Percentiles rank a stretch among this genome's conserved stretches.
Evolutionary conservation across 1,140 invertebrate species (phyloP).

Genomic region (Aphis craccivora): DNA sequence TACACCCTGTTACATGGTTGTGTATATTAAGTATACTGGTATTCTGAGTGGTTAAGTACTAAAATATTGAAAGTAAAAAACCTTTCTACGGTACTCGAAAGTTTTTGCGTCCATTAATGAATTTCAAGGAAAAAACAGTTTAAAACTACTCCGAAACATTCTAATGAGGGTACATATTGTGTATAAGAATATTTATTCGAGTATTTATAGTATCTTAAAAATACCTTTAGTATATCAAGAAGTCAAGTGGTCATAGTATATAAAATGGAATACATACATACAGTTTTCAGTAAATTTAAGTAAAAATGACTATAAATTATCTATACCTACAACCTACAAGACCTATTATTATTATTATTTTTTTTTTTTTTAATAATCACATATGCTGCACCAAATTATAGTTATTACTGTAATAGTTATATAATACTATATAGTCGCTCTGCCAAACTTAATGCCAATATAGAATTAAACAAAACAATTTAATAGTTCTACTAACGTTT

Average conservation of each 20-base stretch:
- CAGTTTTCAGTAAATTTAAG: not conserved
- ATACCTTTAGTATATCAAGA: not conserved
- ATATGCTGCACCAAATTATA: too few relatives aligned
- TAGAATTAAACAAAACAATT: not conserved
- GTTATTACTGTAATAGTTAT: too few relatives aligned
- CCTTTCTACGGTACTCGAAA: conserved; percentile 8
- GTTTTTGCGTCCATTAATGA: conserved; percentile 39
- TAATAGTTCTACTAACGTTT: not conserved
- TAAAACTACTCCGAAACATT: not conserved
- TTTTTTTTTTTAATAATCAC: not conserved
- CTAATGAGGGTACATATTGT: not conserved
- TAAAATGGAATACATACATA: not conserved
- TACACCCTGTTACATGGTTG: not conserved
- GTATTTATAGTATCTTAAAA: conserved; percentile 24
- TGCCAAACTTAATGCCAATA: too few relatives aligned
- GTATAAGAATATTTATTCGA: not conserved
- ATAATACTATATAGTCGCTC: too few relatives aligned
- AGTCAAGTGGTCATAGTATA: not conserved
- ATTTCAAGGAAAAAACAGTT: not conserved
- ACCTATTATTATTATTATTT: not conserved
- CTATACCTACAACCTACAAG: not conserved
- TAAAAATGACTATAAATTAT: not conserved
- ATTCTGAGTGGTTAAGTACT: conserved; percentile 3
- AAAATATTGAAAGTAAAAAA: conserved; percentile 26
- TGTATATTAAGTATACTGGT: not conserved